Evolutionary conservation across 2,113 vertebrate genomes (phyloP).

Genomic region (Alouatta palliata): DNA sequence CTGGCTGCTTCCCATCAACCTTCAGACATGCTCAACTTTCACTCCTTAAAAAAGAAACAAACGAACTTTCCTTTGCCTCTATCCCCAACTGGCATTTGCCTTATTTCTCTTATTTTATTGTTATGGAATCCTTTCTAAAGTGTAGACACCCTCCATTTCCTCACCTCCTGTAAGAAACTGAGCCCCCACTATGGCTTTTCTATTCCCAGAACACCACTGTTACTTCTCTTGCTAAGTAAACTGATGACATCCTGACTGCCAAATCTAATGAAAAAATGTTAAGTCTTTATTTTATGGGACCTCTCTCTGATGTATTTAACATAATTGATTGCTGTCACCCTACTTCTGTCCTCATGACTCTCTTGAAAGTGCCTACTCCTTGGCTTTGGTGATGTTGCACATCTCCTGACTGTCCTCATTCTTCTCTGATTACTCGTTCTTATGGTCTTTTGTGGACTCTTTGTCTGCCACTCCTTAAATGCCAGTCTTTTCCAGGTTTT

Average conservation of each 20-base stretch:
- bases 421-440: neutral
- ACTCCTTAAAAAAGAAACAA: constrained; percentile 28
- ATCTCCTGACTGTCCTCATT: constrained; percentile 21
- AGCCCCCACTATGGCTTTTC: neutral
- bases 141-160: neutral
- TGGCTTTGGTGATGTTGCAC: neutral
- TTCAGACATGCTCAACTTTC: neutral
- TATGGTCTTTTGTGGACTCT: neutral
- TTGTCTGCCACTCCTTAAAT: neutral
- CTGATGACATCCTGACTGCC: neutral
- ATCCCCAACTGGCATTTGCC: neutral
- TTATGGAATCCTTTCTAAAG: constrained; percentile 1
- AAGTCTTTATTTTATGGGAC: neutral
- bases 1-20: neutral
- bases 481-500: neutral
- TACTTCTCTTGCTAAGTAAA: constrained; percentile 30
- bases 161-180: neutral
- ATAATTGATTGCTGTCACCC: neutral
- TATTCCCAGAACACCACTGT: neutral
- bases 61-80: neutral
- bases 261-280: constrained; percentile 2
- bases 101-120: constrained; percentile 8
- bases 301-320: neutral
- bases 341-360: neutral
- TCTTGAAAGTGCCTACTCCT: neutral